Base-by-base conservation (phyloP, 2,888 invertebrate genomes). In the Acleris sparsana region DNA sequence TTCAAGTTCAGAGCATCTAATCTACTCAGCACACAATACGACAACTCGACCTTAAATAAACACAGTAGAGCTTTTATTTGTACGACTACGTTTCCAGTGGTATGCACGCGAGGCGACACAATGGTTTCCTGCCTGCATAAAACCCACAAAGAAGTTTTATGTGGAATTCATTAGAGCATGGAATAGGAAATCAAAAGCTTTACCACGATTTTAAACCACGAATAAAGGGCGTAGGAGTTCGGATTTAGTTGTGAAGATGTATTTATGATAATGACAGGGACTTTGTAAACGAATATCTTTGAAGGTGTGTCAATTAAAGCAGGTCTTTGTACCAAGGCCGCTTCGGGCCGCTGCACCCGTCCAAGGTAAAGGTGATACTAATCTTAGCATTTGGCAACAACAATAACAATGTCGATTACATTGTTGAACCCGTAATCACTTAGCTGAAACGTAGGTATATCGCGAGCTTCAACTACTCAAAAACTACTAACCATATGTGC, bases 1-100 rank as follows among this genome's bases (percentile, higher is more conserved):
- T 57, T 64, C 68, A 64, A 63, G 68, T 49, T 53, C 64, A 61
- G 4, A 53, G 43, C 29, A 51, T 51, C 11, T 59, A 52, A 53
- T 58, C 43, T 11, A 33, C 13, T 7, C 43, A 17, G n/a, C 53
- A n/a, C 20, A 55, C 16, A 43, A 25, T 18, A 9, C 55, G 6
- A 51, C 44, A 48, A 18, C 20, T 39, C 49, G 53, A 43, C 59
- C 48, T 13, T 59, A 33, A 16, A n/a, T 3, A 18, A 53, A 9
- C 6, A n/a, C 6, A 1, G 6, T 43, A 59, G 48, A 43, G 53
- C 55, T 9, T 6, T 17, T 3, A 43, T 33, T n/a, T 11, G 17
- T 17, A 33, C 16, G 18, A 11, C 13, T 6, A 11, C 9, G 33
- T 18, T 29, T 20, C 17, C 33, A 20, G 25, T n/a, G 25, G 46